phyloP scores from a whole-genome alignment of 2,113 vertebrate genomes.

The Romanogobio albipinnatus region DNA sequence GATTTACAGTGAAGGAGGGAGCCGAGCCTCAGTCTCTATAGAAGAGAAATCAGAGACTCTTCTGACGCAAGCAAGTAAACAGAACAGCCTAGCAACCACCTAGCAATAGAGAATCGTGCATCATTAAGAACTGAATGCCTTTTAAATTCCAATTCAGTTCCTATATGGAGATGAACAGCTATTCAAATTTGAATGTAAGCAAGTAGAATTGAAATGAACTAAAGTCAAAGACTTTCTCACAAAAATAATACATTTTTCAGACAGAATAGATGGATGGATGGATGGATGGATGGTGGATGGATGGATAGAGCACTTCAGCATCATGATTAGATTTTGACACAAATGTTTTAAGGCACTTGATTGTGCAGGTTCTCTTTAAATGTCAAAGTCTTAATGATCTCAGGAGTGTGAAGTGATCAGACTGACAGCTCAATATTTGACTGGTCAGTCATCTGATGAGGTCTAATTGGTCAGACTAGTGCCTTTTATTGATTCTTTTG shows the following conservation, averaged over 20 bases:
- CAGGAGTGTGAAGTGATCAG: not conserved
- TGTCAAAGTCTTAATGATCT: not conserved
- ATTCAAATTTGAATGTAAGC: not conserved
- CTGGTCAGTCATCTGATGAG: not conserved
- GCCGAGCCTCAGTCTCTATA: not conserved
- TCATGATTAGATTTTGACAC: no score
- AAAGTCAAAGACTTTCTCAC: not conserved
- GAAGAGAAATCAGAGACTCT: not conserved
- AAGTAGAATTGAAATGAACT: not conserved
- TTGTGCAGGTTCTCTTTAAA: not conserved
- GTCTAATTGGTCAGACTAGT: not conserved
- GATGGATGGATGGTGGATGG: not conserved
- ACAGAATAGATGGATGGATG: not conserved
- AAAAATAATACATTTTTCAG: not conserved
- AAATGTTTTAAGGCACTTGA: not conserved
- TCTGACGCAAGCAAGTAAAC: not conserved
- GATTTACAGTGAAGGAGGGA: not conserved
- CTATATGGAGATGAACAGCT: not conserved
- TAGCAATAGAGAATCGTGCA: not conserved
- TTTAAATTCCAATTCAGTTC: not conserved
- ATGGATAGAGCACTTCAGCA: not conserved
- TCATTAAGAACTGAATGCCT: not conserved
- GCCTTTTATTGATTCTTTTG: not conserved
- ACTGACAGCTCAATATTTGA: conserved; percentile 1
- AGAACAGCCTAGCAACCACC: not conserved